Percentiles rank a stretch among this genome's conserved stretches.
These are phyloP conservation scores for Parthenolecanium corni DNA, from an alignment of 2,888 invertebrate species.

Conservation along the genomic window DNA sequence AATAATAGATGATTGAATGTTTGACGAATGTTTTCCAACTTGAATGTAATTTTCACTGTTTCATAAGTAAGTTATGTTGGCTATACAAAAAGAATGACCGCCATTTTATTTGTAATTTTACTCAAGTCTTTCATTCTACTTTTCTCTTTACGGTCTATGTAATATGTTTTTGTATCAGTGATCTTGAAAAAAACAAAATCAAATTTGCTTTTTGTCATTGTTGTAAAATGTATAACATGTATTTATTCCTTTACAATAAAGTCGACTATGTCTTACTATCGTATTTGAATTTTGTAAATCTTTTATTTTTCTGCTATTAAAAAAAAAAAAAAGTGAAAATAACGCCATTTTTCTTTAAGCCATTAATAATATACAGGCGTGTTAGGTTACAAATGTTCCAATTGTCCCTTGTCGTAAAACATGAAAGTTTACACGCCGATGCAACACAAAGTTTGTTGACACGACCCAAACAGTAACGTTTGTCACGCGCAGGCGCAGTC, in stretches of 20 bases:
- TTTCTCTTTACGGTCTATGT: conserved; percentile 9
- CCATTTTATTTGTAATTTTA: conserved; percentile 12
- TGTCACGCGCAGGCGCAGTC: no score
- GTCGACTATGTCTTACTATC: conserved; percentile 4
- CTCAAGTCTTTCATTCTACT: conserved; percentile 23
- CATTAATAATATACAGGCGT: no score
- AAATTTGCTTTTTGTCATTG: conserved; percentile 21
- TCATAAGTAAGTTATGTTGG: neutral
- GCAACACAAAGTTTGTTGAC: no score
- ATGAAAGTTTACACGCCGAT: no score
- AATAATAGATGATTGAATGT: no score
- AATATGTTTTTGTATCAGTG: conserved; percentile 19
- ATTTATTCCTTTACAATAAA: conserved; percentile 19
- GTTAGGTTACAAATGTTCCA: no score
- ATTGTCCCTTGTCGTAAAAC: no score
- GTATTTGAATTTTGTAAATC: no score
- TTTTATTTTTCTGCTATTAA: no score
- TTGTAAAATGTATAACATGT: conserved; percentile 19
- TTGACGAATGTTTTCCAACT: neutral
- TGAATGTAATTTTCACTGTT: neutral
- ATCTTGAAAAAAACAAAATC: conserved; percentile 16
- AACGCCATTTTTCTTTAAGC: no score
- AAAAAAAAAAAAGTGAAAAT: no score
- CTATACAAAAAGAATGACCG: neutral
- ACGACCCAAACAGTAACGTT: no score